phyloP scores from a whole-genome alignment of 2,797 vertebrate genomes.

The Coregonus suidteri region DNA sequence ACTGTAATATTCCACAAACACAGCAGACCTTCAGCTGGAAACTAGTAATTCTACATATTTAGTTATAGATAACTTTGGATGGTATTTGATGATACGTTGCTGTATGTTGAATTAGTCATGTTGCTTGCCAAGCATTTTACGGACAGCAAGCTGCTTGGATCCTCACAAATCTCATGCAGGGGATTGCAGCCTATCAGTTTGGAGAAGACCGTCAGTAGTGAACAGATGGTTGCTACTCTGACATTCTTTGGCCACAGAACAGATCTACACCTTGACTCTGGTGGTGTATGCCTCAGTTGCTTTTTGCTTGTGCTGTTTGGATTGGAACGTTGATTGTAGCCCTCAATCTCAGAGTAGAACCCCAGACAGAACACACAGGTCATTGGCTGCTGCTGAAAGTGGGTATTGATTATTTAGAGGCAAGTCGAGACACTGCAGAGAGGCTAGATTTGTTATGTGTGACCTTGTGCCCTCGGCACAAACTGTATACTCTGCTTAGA shows the following conservation, averaged over 20 bases:
- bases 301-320: slow-evolving; percentile 1
- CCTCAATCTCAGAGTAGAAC: slow-evolving; percentile 6
- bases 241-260: no score
- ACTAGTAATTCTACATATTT: no score
- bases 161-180: neutral
- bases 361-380: slow-evolving; percentile 5
- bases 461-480: neutral
- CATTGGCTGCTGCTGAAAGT: neutral
- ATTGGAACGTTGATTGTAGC: neutral
- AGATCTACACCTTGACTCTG: neutral
- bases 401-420: slow-evolving; percentile 14
- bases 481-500: neutral
- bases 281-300: neutral
- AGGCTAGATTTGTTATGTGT: neutral
- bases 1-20: no score
- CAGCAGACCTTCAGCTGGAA: no score
- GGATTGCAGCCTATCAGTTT: neutral
- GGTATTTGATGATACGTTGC: no score
- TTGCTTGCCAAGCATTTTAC: neutral
- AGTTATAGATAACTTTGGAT: no score
- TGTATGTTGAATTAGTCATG: no score
- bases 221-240: neutral
- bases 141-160: neutral
- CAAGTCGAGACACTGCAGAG: neutral
- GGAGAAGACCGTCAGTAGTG: neutral